Conservation (phyloP, 2,797 vertebrate genomes). For the Poeciliopsis infans region DNA sequence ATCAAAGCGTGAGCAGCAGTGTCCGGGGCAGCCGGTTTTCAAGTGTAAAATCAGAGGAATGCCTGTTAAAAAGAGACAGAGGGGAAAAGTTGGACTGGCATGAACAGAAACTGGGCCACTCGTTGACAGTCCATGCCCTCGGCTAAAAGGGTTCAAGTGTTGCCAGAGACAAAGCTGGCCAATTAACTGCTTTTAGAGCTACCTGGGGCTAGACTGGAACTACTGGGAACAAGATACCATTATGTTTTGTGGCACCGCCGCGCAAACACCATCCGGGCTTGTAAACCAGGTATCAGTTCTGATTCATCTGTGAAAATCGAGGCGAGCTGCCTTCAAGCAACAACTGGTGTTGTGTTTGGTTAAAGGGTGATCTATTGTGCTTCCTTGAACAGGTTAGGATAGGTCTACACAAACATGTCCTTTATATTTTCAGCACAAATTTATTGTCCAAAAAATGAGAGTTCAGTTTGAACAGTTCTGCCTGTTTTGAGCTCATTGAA, state of each 20-base stretch:
- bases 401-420: too few species aligned
- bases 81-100: conserved; percentile 15
- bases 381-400: too few species aligned
- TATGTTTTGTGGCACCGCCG: conserved; percentile 17
- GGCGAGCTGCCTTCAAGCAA: background rate
- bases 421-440: too few species aligned
- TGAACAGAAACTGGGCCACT: conserved; percentile 23
- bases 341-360: conserved; percentile 15
- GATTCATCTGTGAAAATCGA: conserved; percentile 21
- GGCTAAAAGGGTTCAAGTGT: conserved; percentile 59
- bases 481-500: too few species aligned
- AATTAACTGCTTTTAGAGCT: conserved; percentile 57
- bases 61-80: conserved; percentile 2
- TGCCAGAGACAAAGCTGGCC: conserved; percentile 32
- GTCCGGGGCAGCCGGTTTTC: background rate
- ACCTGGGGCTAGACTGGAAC: conserved; percentile 20
- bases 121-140: conserved; percentile 43
- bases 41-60: conserved; percentile 9
- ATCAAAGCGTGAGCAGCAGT: conserved; percentile 1
- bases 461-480: too few species aligned
- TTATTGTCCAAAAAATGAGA: too few species aligned
- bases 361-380: too few species aligned
- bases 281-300: conserved; percentile 14
- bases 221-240: background rate
- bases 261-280: conserved; percentile 2